These are phyloP conservation scores for Tiphia femorata DNA, from an alignment of 2,888 invertebrate genomes.

Conservation along the genomic window DNA sequence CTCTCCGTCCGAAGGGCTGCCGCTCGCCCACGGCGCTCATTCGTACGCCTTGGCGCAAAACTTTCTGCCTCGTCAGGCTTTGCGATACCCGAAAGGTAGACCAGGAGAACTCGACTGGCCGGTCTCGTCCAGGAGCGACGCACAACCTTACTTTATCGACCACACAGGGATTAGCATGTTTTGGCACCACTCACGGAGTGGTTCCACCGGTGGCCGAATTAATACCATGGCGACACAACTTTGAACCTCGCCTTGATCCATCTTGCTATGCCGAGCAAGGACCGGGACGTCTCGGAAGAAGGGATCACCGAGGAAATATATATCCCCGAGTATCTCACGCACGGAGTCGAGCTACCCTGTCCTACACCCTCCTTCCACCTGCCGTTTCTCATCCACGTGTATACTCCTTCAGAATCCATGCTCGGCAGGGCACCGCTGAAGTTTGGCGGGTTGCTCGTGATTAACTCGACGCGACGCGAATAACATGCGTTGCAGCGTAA, in stretches of 20 bases:
- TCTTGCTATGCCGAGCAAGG: conserved; percentile 18
- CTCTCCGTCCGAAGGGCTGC: no score
- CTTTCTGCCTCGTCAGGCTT: conserved; percentile 39
- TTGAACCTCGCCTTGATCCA: conserved; percentile 31
- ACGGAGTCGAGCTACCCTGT: no score
- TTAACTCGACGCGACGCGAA: no score
- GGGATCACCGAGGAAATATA: not conserved
- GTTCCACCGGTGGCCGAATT: conserved; percentile 33
- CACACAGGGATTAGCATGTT: conserved; percentile 47
- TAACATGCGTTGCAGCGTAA: no score
- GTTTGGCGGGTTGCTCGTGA: no score
- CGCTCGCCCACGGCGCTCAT: conserved; percentile 32
- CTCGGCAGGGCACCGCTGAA: no score
- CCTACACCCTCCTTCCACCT: no score
- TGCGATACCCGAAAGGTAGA: conserved; percentile 27
- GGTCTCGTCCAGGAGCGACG: not conserved
- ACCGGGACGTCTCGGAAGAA: not conserved
- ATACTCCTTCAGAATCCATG: no score
- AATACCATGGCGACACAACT: conserved; percentile 32
- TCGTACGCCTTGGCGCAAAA: conserved; percentile 40
- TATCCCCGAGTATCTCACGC: not conserved
- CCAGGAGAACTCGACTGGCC: not conserved
- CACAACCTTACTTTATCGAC: not conserved
- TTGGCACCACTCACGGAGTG: conserved; percentile 40
- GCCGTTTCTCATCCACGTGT: no score